Base-by-base conservation (phyloP, 1,140 invertebrate species). In the Frieseomelitta varia region DNA sequence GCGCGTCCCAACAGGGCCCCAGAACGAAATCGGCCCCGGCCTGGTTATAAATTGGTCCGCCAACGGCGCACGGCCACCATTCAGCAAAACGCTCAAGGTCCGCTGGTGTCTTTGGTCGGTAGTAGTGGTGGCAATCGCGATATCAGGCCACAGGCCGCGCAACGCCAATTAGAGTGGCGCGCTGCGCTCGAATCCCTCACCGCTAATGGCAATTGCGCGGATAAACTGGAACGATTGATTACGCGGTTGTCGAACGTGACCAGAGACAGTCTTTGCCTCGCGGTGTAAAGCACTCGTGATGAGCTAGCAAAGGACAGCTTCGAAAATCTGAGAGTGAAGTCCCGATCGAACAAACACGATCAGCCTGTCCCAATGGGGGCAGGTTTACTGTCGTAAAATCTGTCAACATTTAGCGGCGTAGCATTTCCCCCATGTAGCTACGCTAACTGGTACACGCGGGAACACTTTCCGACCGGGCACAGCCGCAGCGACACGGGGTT, bases 21-120 rank as follows among this genome's bases (percentile, higher is more conserved):
- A 67, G 61, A 67, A 78, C 76, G 34, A 85, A 82, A 80, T 81
- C 74, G 79, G 78, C 56, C 79, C 55, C 4, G 71, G n/a, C 65
- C 39, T 58, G 72, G 73, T 88, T 88, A 89, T 81, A 86, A 89
- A 86, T 73, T 65, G 6, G 39, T 47, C 39, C 39, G 81, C 85
- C 76, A 15, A 27, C n/a, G 75, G 56, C 55, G 53, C 21, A 61
- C 63, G n/a, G n/a, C 63, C 39, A 80, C 63, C 39, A 80, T 88
- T 88, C 75, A 78, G 77, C 76, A 80, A 72, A 87, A 80, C 65
- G 63, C 63, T 83, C 81, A 83, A 83, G 74, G 81, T 78, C 81
- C 47, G 15, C n/a, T 14, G 17, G 65, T 71, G 75, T 61, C 65
- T 67, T 61, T 53, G 74, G 55, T 30, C 27, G 15, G 67, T n/a